Conservation (phyloP, 92 coral and sea anemone species). For the Hydrozoanthus gracilis region DNA sequence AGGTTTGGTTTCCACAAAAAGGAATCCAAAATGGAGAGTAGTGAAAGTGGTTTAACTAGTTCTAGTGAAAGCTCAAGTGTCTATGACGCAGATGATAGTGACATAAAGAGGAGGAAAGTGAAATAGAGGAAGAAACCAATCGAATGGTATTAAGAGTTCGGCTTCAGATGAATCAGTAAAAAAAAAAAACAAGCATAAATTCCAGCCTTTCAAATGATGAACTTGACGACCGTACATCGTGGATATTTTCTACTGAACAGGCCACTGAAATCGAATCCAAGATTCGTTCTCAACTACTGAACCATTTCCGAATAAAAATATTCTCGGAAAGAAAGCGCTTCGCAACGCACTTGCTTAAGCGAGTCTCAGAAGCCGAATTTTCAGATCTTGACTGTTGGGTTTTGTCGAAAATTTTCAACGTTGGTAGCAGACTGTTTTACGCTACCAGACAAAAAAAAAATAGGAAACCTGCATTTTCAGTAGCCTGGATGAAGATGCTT, state of each 20-base stretch:
- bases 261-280: slow-evolving; percentile 3
- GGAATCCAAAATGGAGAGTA: neutral
- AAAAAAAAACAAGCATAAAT: neutral
- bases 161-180: neutral
- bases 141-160: too few species aligned
- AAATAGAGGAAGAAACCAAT: too few species aligned
- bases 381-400: slow-evolving; percentile 41
- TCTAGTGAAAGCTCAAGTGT: neutral
- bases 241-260: slow-evolving; percentile 21
- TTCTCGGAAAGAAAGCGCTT: slow-evolving; percentile 7
- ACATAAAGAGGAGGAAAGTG: too few species aligned
- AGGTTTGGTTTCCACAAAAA: too few species aligned
- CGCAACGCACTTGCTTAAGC: slow-evolving; percentile 12
- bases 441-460: neutral
- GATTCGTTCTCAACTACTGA: neutral
- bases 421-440: slow-evolving; percentile 29
- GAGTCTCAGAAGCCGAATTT: slow-evolving; percentile 28
- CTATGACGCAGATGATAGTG: too few species aligned
- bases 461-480: slow-evolving; percentile 45
- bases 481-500: slow-evolving; percentile 52
- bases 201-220: neutral
- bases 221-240: neutral
- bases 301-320: neutral
- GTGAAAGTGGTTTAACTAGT: neutral
- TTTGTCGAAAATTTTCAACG: slow-evolving; percentile 51